Evolutionary conservation across 2,888 invertebrate genomes (phyloP).

Genomic region (Agrenia bidenticulata): DNA sequence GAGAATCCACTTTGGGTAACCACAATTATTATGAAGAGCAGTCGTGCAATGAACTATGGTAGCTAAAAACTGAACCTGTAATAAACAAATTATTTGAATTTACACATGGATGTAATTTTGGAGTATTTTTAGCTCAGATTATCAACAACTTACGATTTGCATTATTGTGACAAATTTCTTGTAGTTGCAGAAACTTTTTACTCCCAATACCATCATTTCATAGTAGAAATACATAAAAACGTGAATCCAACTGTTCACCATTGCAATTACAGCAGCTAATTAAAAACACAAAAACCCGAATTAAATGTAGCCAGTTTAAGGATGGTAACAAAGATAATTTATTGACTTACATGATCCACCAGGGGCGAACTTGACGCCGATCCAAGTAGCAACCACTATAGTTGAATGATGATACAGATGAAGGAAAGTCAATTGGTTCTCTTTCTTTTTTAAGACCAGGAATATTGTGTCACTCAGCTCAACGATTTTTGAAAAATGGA

Average conservation of each 20-base stretch:
- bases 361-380: constrained; percentile 51
- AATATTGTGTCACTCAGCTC: constrained; percentile 51
- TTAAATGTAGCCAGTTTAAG: too few relatives aligned
- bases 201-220: constrained; percentile 43
- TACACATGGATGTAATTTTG: too few relatives aligned
- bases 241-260: constrained; percentile 53
- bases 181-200: constrained; percentile 42
- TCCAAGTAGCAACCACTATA: constrained; percentile 51
- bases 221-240: constrained; percentile 53
- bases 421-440: constrained; percentile 49
- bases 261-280: constrained; percentile 50
- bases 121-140: constrained; percentile 6
- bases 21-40: constrained; percentile 40
- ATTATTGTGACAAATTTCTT: constrained; percentile 52
- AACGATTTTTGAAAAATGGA: constrained; percentile 50
- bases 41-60: constrained; percentile 49
- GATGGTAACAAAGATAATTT: neutral
- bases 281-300: neutral
- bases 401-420: constrained; percentile 53
- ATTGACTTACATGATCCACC: constrained; percentile 51
- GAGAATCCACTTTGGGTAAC: constrained; percentile 49
- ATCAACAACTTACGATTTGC: constrained; percentile 47
- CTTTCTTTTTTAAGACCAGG: constrained; percentile 49
- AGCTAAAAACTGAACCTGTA: constrained; percentile 50
- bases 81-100: neutral